Evolutionary conservation across 2,113 vertebrate genomes (phyloP).

Genomic region (Bos javanicus): DNA sequence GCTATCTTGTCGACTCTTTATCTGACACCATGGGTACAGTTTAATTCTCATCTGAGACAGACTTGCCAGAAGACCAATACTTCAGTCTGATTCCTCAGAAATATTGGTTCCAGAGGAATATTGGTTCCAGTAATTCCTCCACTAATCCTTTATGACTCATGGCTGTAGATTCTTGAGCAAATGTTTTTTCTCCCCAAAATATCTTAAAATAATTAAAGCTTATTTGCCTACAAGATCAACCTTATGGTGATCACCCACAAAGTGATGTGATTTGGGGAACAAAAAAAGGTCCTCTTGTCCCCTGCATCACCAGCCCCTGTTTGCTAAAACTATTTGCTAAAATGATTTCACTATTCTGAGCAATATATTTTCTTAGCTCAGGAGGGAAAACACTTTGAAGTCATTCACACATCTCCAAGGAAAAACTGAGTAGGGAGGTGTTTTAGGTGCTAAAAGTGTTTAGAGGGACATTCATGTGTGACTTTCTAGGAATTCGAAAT

Average conservation of each 20-base stretch:
- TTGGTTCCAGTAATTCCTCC: neutral
- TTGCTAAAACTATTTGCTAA: conserved; percentile 5
- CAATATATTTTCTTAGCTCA: conserved; percentile 12
- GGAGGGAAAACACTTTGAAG: neutral
- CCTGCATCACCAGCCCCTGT: neutral
- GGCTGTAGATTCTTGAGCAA: neutral
- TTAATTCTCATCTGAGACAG: neutral
- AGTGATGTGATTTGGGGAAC: neutral
- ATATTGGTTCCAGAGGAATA: neutral
- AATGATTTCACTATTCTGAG: neutral
- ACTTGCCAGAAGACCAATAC: neutral
- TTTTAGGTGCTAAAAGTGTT: conserved; percentile 8
- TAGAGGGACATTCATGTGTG: neutral
- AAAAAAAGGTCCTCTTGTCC: neutral
- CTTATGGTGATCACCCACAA: neutral
- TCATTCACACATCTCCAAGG: neutral
- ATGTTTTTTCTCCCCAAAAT: neutral
- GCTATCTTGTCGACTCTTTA: neutral
- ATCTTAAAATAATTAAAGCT: conserved; percentile 23
- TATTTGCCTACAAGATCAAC: neutral
- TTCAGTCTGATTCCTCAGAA: conserved; percentile 2
- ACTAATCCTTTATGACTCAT: neutral
- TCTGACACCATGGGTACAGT: neutral
- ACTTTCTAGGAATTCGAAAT: neutral
- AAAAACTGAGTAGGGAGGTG: neutral